Base-by-base conservation (phyloP, 2,797 vertebrate species). In the Zenarchopterus dispar region DNA sequence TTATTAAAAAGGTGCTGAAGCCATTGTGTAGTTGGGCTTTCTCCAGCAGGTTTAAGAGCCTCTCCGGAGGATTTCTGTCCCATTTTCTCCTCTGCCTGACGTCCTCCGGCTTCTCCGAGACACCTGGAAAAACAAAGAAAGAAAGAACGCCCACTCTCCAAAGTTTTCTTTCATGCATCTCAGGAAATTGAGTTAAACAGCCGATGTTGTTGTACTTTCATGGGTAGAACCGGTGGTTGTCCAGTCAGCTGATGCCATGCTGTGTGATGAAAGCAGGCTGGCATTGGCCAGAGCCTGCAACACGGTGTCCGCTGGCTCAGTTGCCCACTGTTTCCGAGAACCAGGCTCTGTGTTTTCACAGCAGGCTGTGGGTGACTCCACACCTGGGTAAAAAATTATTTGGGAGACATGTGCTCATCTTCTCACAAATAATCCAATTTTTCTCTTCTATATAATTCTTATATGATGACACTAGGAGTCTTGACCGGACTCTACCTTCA, bases 1-100 rank as follows among this genome's bases (percentile, higher is more conserved):
- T 91, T 82, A 99, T 90, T 3, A 95, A 91, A 67, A 96, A 98
- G 3, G 96, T 98, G 77, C 94, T 92, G 90, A 93, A 97, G 4
- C 94, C 95, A 70, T 87, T 80, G 82, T 75, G 94, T 56, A 97
- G 74, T 18, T 89, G 92, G 31, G 93, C 93, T 1, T 95, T 95
- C 79, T 93, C 92, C 71, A 99, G 70, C 63, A 96, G 78, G 62
- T 93, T 89, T 78, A 97, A 78, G 49, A 98, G 79, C n/a, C 86
- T 91, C 77, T 93, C 90, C 2, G 96, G 93, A 43, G 94, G 80
- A 73, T 91, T 89, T 54, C 54, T 94, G 49, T 88, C 91, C 97
- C 97, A 98, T 51, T 73, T 92, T 77, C 90, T 95, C 58, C 95
- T 93, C 59, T 67, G 69, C 43, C 69, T 59, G 36, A 72, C 73